Conservation (phyloP, 2,888 invertebrate genomes). For the Nephrotoma appendiculata region DNA sequence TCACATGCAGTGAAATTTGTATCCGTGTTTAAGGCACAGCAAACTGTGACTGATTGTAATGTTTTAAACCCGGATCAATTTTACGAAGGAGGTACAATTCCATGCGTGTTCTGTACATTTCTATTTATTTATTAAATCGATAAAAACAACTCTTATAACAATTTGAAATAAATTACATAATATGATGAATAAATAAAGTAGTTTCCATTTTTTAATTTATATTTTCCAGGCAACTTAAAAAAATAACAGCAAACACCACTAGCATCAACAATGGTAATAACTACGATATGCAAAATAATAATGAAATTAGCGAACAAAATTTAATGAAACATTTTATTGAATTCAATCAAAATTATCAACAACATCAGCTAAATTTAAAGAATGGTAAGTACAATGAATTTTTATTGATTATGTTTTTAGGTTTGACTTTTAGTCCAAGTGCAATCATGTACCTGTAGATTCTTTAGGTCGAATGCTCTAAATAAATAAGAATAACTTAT, state of each 20-base stretch:
- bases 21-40: background rate
- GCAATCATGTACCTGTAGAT: no score
- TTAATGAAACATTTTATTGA: background rate
- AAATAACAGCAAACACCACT: background rate
- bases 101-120: background rate
- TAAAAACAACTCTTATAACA: background rate
- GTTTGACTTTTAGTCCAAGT: no score
- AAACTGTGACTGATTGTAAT: no score
- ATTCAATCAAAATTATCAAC: background rate
- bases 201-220: background rate
- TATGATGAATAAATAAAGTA: background rate
- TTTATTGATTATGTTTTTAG: no score
- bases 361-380: background rate
- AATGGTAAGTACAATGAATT: background rate
- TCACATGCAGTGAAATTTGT: background rate
- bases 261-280: background rate
- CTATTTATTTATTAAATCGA: background rate
- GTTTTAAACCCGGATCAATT: background rate
- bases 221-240: background rate
- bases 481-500: no score
- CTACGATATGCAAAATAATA: background rate
- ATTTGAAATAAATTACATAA: background rate
- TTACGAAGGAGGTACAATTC: background rate
- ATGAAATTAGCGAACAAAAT: background rate
- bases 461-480: no score